Evolutionary conservation across 2,888 invertebrate genomes (phyloP), one percentile per base, ranked within the genome.

Genomic region (Chaitophorus viminalis): DNA sequence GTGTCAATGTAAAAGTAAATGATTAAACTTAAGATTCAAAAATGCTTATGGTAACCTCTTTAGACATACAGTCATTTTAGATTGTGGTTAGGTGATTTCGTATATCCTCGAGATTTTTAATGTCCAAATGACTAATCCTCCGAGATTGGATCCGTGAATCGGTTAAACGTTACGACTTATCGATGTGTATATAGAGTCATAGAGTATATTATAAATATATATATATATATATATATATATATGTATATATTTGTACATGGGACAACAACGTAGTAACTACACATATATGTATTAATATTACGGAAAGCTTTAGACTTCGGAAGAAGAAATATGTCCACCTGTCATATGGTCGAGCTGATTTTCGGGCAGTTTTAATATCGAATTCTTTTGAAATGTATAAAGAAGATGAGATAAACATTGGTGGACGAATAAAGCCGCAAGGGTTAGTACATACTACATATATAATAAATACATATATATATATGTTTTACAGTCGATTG

Each of bases 401-500:
- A 78, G 60, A 75, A 60, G 36, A 75, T 25, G 74, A 54, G 54
- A 74, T 54, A 36, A 36, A 75, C 72, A 60, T 78, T 54, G 86
- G 86, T 46, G 78, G 36, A 86, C 52, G 68, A 52, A 68, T 76
- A 76, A 85, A 68, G 85, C 85, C 85, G 36, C 52, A 77, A 85
- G 76, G 77, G 85, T 70, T 76, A 85, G 31, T 33, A 9, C 29
- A 31, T 54, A 39, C 14, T 31, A 70, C 46, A 81, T 81, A 36
- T 68, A 70, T 36, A 21, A 75, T 36, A n/a, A n/a, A n/a, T n/a
- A n/a, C n/a, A 74, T 36, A 21, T 75, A 39, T 75, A 36, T 75
- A 33, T 79, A 6, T 75, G 75, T 68, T 70, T 70, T 85, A 60
- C 78, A 60, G 86, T 79, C 86, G 86, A 78, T 87, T 87, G 86